Conservation (phyloP, 2,797 vertebrate species). For the Propithecus deckenii region DNA sequence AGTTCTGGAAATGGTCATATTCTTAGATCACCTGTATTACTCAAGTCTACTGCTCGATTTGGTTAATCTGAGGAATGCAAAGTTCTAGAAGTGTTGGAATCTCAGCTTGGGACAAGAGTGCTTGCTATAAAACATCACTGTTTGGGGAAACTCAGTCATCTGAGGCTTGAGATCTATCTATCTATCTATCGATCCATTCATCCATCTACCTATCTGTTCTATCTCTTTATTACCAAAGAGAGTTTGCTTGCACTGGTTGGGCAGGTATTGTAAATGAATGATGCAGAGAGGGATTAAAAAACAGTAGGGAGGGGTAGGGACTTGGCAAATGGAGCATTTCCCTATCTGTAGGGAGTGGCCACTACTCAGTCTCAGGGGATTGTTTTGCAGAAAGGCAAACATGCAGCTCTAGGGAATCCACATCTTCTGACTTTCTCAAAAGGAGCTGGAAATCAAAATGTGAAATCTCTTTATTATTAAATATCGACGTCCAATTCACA, state of each 20-base stretch:
- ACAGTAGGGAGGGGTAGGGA: background rate
- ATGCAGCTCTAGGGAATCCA: background rate
- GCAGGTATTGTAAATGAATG: background rate
- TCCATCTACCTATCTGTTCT: background rate
- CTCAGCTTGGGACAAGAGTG: background rate
- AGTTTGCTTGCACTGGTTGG: background rate
- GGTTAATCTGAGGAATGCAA: background rate
- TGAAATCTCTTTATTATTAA: background rate
- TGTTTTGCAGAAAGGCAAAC: background rate
- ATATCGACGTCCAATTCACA: background rate
- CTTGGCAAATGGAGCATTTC: background rate
- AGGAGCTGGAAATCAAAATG: background rate
- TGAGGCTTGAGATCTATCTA: background rate
- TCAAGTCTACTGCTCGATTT: background rate
- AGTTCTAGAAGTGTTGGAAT: background rate
- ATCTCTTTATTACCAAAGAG: background rate
- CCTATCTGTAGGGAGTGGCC: background rate
- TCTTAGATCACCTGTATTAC: background rate
- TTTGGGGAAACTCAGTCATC: background rate
- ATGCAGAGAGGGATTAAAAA: background rate
- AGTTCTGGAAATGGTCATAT: background rate
- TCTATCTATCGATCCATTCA: fast-evolving
- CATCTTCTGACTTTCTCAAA: background rate
- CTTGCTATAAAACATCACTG: background rate
- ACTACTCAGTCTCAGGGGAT: background rate